These are phyloP conservation scores for Lepidonotus clava DNA, from an alignment of 2,888 invertebrate genomes.

Conservation along the genomic window DNA sequence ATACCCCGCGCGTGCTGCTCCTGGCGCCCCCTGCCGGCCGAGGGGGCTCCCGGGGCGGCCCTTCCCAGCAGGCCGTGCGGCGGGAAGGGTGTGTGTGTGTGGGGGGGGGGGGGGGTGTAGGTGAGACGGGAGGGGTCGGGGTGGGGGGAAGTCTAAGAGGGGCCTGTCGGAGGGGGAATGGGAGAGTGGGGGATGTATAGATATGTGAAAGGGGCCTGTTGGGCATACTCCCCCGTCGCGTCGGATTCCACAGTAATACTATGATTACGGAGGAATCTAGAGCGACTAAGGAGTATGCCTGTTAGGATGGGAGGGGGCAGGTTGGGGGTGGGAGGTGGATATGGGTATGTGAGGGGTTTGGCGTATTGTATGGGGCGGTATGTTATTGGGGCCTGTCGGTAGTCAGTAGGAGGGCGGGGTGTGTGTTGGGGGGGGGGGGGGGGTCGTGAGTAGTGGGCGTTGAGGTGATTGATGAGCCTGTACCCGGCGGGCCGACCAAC, in stretches of 20 bases:
- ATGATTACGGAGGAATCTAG: too few relatives aligned
- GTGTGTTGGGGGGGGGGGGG: not conserved
- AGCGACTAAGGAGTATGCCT: too few relatives aligned
- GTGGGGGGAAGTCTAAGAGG: too few relatives aligned
- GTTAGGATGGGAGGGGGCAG: too few relatives aligned
- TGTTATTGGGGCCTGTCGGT: too few relatives aligned
- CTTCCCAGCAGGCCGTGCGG: constrained; percentile 32
- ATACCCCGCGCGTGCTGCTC: not conserved
- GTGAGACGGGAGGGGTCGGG: not conserved
- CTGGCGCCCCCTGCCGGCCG: constrained; percentile 31
- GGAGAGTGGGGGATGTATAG: not conserved
- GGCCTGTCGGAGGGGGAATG: not conserved
- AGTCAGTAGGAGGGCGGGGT: too few relatives aligned
- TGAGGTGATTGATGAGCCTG: constrained; percentile 36
- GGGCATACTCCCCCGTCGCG: too few relatives aligned
- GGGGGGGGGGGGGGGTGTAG: not conserved
- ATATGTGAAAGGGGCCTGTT: too few relatives aligned
- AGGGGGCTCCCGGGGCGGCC: constrained; percentile 25
- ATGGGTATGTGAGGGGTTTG: constrained; percentile 11
- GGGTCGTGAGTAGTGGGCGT: not conserved
- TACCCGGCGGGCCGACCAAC: constrained; percentile 1
- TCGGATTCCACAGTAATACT: too few relatives aligned
- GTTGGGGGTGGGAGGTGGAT: not conserved
- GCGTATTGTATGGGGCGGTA: too few relatives aligned
- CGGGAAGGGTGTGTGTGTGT: not conserved